Evolutionary conservation across 1,140 invertebrate genomes (phyloP).

Genomic region (Ostrea edulis): DNA sequence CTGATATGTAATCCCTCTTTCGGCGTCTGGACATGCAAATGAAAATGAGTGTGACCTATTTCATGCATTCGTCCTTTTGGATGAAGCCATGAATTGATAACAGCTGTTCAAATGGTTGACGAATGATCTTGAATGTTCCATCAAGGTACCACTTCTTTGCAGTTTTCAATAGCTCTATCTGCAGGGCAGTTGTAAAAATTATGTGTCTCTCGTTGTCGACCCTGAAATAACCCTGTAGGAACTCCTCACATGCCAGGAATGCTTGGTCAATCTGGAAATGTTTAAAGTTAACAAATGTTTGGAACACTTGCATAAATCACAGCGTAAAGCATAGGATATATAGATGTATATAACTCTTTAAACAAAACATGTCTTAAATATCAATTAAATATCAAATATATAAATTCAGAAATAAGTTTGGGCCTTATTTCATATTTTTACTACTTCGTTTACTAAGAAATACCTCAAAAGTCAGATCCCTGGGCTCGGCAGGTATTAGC

Average conservation of each 20-base stretch:
- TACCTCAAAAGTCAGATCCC: conserved; percentile 47
- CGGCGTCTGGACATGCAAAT: conserved; percentile 44
- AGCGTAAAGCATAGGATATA: background rate
- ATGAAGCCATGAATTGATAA: conserved; percentile 49
- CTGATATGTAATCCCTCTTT: conserved; percentile 21
- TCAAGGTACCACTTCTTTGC: conserved; percentile 14
- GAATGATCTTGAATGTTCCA: background rate
- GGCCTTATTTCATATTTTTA: background rate
- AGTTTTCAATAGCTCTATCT: background rate
- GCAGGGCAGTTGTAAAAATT: background rate
- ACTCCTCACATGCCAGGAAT: background rate
- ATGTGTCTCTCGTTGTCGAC: conserved; percentile 20
- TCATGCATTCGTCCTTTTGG: conserved; percentile 41
- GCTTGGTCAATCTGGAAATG: conserved; percentile 30
- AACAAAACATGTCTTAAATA: too few species aligned
- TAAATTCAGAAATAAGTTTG: background rate
- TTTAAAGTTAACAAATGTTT: background rate
- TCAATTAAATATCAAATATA: too few species aligned
- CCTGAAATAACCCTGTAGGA: conserved; percentile 20
- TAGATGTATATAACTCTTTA: too few species aligned
- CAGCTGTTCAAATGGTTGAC: conserved; percentile 31
- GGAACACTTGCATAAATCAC: background rate
- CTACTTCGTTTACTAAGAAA: background rate
- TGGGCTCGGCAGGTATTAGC: conserved; percentile 40
- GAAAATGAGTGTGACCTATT: conserved; percentile 44